Evolutionary conservation across 2,888 invertebrate genomes (phyloP), one percentile per base, ranked within the genome.

Genomic region (Pterobdella sp.): DNA sequence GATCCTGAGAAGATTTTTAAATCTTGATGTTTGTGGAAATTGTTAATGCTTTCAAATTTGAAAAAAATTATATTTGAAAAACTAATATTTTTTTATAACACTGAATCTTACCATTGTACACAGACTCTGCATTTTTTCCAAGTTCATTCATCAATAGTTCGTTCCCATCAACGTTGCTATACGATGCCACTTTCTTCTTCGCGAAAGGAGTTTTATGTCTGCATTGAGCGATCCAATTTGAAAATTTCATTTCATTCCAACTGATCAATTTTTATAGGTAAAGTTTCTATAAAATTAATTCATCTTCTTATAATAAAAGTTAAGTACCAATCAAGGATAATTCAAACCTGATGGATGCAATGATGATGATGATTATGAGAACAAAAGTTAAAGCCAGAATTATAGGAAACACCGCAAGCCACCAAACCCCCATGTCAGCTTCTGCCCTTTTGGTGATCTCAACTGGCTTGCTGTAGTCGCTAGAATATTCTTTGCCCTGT

Each of bases 381-480:
- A 68, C 68, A 10, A 68, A 29, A 26, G 37, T 18, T 18, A 68
- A 22, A 37, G 42, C 68, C 18, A 42, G n/a, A 36, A 18, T 26
- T 29, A 68, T 3, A 2, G 68, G 37, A 7, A 22, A 10, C 7
- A 32, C 7, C 18, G 37, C 14, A 10, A 68, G 14, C 35, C 35
- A 36, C 31, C 31, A 42, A 31, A 22, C 42, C 42, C 4, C 37
- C 37, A 7, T 67, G 7, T 7, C 26, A 7, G 31, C 63, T 63
- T 29, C n/a, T 7, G 7, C 31, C 26, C n/a, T 10, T 35, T 34
- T n/a, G 26, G 68, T 1, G 36, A 68, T n/a, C 26, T 36, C 71
- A 4, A 71, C 34, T 2, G 63, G n/a, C 32, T 34, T 1, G 35
- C 71, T 71, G 71, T 71, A 71, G 35, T 56, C 71, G 36, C 71